These are phyloP conservation scores for Petrocephalus zakoni DNA, from an alignment of 2,113 vertebrate genomes.

Conservation along the genomic window DNA sequence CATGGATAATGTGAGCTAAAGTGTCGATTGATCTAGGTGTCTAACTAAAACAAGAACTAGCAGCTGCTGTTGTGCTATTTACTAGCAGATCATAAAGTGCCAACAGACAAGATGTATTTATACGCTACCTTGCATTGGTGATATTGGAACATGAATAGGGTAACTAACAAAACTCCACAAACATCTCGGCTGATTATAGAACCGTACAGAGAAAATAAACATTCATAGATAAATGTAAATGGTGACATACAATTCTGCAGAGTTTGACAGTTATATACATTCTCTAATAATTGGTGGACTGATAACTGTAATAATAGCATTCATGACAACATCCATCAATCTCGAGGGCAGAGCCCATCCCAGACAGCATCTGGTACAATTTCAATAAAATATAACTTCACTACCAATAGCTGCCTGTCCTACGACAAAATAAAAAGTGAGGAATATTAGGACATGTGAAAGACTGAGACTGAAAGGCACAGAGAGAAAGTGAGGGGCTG, in stretches of 20 bases:
- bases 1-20: not conserved
- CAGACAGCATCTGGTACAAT: not conserved
- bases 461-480: not conserved
- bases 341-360: not conserved
- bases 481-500: not conserved
- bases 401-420: not conserved
- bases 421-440: not conserved
- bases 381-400: not conserved
- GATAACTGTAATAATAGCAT: not conserved
- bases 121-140: not conserved
- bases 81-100: not conserved
- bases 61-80: not conserved
- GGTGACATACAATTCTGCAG: not conserved
- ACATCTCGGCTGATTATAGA: not conserved
- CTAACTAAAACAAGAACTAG: not conserved
- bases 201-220: not conserved
- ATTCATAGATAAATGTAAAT: not conserved
- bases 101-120: not conserved
- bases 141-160: not conserved
- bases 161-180: not conserved
- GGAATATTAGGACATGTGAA: not conserved
- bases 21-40: not conserved
- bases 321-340: not conserved
- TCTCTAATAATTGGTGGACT: not conserved
- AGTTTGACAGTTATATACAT: not conserved